Evolutionary conservation across 92 coral and sea anemone species (phyloP).

Genomic region (Palythoa heliodiscus): DNA sequence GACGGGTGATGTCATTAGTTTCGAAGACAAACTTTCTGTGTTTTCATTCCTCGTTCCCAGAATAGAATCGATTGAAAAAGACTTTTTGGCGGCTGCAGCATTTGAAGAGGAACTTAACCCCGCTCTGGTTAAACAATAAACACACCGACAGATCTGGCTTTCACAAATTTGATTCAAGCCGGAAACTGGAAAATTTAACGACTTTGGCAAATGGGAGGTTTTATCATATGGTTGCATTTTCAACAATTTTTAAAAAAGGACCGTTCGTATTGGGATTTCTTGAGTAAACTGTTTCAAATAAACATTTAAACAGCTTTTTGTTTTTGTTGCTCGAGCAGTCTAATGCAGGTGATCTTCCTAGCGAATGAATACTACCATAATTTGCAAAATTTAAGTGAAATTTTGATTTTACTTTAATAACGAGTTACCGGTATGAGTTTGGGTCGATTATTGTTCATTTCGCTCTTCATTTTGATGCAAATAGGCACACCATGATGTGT

Average conservation of each 20-base stretch:
- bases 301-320: constrained; percentile 6
- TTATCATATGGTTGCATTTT: constrained; percentile 35
- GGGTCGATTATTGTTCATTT: constrained; percentile 41
- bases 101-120: not conserved
- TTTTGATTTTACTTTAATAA: constrained; percentile 19
- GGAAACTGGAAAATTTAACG: not conserved
- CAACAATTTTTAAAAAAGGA: not conserved
- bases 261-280: not conserved
- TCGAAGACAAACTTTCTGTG: not conserved
- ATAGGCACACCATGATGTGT: constrained; percentile 28
- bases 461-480: constrained; percentile 38
- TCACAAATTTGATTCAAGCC: not conserved
- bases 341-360: not conserved
- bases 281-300: not conserved
- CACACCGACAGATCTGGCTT: constrained; percentile 6
- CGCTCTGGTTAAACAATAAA: constrained; percentile 1
- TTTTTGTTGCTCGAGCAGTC: not conserved
- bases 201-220: not conserved
- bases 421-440: constrained; percentile 21
- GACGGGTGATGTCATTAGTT: not conserved
- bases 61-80: constrained; percentile 36
- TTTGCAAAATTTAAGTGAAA: constrained; percentile 18
- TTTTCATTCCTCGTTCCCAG: constrained; percentile 23
- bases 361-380: constrained; percentile 11
- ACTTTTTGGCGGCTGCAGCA: constrained; percentile 5